Evolutionary conservation across 2,113 vertebrate species (phyloP).

Genomic region (Callipepla squamata): DNA sequence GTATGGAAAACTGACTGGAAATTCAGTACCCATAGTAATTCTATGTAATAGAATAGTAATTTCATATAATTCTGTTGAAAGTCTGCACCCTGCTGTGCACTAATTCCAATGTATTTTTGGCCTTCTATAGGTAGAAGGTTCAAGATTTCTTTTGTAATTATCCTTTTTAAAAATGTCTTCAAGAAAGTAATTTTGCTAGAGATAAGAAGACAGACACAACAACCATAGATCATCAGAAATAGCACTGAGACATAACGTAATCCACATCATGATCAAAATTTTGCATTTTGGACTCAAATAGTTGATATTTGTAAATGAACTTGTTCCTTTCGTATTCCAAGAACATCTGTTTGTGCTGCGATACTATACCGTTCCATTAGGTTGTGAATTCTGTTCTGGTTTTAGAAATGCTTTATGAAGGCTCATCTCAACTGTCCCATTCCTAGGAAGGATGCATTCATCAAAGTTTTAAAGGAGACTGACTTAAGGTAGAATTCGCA

Average conservation of each 20-base stretch:
- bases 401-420: not conserved
- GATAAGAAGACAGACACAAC: not conserved
- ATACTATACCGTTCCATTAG: not conserved
- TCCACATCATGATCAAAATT: fast-evolving
- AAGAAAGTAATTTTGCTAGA: not conserved
- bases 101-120: not conserved
- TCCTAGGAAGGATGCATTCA: not conserved
- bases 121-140: not conserved
- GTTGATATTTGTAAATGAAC: not conserved
- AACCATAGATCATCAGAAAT: not conserved
- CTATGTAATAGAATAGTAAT: no score
- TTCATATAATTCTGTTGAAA: not conserved
- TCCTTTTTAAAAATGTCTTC: not conserved
- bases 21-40: not conserved
- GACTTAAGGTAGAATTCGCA: not conserved
- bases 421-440: fast-evolving
- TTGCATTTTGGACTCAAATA: not conserved
- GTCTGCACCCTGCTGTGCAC: fast-evolving
- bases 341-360: not conserved
- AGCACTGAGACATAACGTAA: not conserved
- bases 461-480: not conserved
- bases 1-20: not conserved
- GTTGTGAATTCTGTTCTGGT: not conserved
- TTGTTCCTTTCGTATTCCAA: not conserved
- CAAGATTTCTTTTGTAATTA: not conserved